Evolutionary conservation across 2,113 vertebrate genomes (phyloP), one percentile per base, ranked within the genome.

Genomic region (Lota lota): DNA sequence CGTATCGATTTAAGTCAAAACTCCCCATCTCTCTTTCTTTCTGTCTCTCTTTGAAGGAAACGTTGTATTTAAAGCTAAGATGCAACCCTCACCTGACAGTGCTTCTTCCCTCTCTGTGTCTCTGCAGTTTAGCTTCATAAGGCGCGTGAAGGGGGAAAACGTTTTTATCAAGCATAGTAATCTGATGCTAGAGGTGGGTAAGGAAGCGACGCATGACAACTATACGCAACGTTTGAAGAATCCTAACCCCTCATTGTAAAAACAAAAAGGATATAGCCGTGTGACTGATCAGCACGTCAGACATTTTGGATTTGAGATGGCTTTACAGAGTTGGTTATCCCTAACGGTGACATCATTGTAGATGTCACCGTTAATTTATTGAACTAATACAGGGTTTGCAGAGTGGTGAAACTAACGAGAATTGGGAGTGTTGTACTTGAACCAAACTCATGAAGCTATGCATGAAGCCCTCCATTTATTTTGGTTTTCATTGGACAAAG

Each of bases 171-270:
- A 92, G 93, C 97, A 97, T 94, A 95, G 95, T 96, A 96, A 98
- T 94, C 94, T 96, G 91, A 97, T 97, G 95, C 95, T 97, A 93
- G 95, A 98, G 97, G 96, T 97, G 95, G 92, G 95, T 98, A 94
- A 85, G 78, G 73, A 73, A 72, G 16, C 8, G 66, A 85, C 78
- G 83, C 79, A 79, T 79, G 79, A 70, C 36, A 70, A 65, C 78
- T 68, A 72, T 87, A 76, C 92, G 94, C 94, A 94, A 85, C 75
- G 54, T 73, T 54, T 73, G 61, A 80, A 20, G 60, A 77, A 60
- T 68, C 57, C 59, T 74, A 66, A 77, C 65, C 73, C 70, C 88
- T 83, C 17, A 36, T 53, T 58, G 47, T 24, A 14, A 47, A 47
- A 10, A 47, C 12, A 11, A 11, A 47, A 47, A 10, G 40, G 10